These are phyloP conservation scores for Ctenochaetus hawaiiensis DNA, from an alignment of 2,797 vertebrate species.

Conservation along the genomic window DNA sequence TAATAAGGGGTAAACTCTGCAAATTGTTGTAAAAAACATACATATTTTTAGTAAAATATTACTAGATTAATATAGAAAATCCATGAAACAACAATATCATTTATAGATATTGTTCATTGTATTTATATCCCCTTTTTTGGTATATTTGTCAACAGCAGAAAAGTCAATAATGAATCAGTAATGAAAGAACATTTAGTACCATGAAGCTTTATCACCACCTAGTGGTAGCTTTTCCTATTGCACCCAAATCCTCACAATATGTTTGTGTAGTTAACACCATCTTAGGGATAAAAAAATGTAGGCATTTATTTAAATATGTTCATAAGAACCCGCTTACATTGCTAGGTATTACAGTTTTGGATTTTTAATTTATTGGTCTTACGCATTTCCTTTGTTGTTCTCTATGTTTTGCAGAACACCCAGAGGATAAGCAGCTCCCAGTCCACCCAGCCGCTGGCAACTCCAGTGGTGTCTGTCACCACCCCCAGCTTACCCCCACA, in stretches of 20 bases:
- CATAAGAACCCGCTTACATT: not conserved
- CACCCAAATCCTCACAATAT: not conserved
- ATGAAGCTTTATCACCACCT: conserved; percentile 72
- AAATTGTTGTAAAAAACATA: not conserved
- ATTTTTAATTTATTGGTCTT: not conserved
- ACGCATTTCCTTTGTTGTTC: conserved; percentile 43
- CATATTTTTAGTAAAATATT: not conserved
- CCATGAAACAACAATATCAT: not conserved
- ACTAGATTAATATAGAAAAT: conserved; percentile 3
- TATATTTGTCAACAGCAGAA: conserved; percentile 7
- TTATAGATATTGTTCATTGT: not conserved
- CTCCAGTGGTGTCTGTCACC: conserved; percentile 97
- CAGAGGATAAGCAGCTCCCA: conserved; percentile 97
- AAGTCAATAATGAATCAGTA: conserved; percentile 2
- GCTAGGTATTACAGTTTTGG: not conserved
- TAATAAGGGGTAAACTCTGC: not conserved
- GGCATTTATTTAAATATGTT: not conserved
- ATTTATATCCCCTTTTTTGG: conserved; percentile 2
- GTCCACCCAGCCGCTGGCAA: conserved; percentile 92
- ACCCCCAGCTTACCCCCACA: conserved; percentile 97
- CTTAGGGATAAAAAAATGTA: not conserved
- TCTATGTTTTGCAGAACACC: conserved; percentile 87
- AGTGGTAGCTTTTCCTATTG: conserved; percentile 63
- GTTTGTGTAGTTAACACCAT: not conserved
- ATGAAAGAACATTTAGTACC: not conserved